Base-by-base conservation (phyloP, 2,113 vertebrate species). In the Cynocephalus volans region DNA sequence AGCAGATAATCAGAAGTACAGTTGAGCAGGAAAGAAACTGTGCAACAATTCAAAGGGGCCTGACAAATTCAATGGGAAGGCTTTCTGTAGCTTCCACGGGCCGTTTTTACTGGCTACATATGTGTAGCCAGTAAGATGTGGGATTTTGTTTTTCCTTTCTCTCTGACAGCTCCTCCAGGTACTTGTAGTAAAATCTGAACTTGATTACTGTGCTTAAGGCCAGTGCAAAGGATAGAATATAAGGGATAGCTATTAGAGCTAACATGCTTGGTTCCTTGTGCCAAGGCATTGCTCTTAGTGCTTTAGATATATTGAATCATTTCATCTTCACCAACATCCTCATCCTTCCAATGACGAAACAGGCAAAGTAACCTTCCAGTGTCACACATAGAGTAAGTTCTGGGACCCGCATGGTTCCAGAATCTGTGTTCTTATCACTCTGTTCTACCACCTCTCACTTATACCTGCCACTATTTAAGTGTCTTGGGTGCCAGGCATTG, bases 221-320 rank as follows among this genome's bases (percentile, higher is more conserved):
- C 24, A 79, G 45, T 95, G 26, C 41, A 92, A 82, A 48, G 26
- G 14, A 50, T 83, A 72, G 19, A 88, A 81, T 85, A 65, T 76
- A 97, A 95, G 41, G 41, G 41, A 41, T 41, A 41, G 41, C 96
- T 65, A 89, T 87, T 87, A 83, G 54, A 93, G 2, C n/a, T 89
- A 48, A 58, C 72, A 82, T 21, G 9, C 65, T 93, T 15, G 23
- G 80, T 88, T 93, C 56, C 70, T 73, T 67, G 23, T 91, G 14
- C 60, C 31, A 84, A 84, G 54, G 67, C 17, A 60, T 48, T 85
- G 19, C 52, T 94, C 21, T 96, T 94, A 79, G 19, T 89, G 10
- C 87, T 95, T 87, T 95, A 13, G 90, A 31, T 95, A 87, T 95
- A 83, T 93, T 93, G 76, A 88, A 54, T 91, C 54, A 73, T 88